Evolutionary conservation across 2,888 invertebrate species (phyloP).

Genomic region (Drepana falcataria): DNA sequence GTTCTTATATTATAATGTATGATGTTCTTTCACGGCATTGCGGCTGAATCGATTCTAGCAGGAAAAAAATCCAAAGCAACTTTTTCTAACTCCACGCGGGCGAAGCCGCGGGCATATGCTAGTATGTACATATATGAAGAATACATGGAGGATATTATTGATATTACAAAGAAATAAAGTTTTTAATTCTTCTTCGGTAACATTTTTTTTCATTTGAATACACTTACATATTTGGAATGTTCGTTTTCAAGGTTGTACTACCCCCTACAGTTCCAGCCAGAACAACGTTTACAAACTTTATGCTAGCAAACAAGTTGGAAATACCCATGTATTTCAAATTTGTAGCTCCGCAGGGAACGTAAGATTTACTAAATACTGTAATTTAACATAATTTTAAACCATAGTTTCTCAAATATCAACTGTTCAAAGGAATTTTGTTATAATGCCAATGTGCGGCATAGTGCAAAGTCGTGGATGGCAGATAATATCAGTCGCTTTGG

Average conservation of each 20-base stretch:
- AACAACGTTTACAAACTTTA: conserved; percentile 61
- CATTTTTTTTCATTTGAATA: background rate
- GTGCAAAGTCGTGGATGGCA: conserved; percentile 66
- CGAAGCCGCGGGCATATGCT: too few species aligned
- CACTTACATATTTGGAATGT: too few species aligned
- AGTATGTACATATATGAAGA: too few species aligned
- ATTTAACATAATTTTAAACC: background rate
- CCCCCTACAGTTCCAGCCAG: conserved; percentile 68
- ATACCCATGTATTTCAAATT: conserved; percentile 65
- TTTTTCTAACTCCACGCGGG: too few species aligned
- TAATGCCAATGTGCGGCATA: conserved; percentile 68
- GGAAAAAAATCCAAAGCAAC: too few species aligned
- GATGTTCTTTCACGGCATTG: too few species aligned
- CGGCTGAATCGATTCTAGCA: too few species aligned
- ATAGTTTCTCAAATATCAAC: conserved; percentile 2
- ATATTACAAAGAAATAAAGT: too few species aligned
- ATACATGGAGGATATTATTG: too few species aligned
- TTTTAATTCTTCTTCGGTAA: background rate
- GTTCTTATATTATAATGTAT: too few species aligned
- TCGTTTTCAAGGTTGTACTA: conserved; percentile 36
- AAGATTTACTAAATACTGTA: conserved; percentile 25
- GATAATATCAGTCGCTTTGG: conserved; percentile 65
- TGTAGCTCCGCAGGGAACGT: conserved; percentile 54
- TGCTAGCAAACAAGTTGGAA: conserved; percentile 62
- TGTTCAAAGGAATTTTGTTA: conserved; percentile 51